These are phyloP conservation scores for Drosophila cardini DNA, from an alignment of 1,140 invertebrate genomes.

Conservation along the genomic window DNA sequence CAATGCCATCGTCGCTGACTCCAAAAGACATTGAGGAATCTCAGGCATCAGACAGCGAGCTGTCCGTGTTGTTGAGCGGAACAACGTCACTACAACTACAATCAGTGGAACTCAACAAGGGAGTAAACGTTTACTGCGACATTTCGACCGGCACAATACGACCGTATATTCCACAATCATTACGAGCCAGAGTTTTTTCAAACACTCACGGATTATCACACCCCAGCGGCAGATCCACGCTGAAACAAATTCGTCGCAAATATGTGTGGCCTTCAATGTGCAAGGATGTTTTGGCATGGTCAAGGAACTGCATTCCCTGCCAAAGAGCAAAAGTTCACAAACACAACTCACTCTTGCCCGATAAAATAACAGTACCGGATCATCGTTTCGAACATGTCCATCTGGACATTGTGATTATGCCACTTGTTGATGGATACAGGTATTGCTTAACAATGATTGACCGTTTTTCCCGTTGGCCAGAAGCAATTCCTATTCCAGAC, in stretches of 20 bases:
- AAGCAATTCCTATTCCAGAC: constrained; percentile 77
- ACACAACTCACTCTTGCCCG: constrained; percentile 18
- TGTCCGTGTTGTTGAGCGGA: background rate
- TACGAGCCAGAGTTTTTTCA: too few species aligned
- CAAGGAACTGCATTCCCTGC: constrained; percentile 53
- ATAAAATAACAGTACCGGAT: constrained; percentile 13
- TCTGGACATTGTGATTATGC: constrained; percentile 74
- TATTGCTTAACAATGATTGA: constrained; percentile 73
- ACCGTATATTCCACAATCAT: too few species aligned
- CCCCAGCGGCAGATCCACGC: constrained; percentile 1
- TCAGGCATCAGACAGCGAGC: background rate
- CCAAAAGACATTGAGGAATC: too few species aligned
- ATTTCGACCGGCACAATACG: too few species aligned
- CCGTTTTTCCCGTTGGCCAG: constrained; percentile 81
- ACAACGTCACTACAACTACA: too few species aligned
- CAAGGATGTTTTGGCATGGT: constrained; percentile 45
- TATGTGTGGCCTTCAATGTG: constrained; percentile 63
- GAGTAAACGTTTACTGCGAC: too few species aligned
- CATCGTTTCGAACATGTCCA: constrained; percentile 64
- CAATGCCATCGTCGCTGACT: too few species aligned
- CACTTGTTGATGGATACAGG: constrained; percentile 32
- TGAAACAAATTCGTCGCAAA: constrained; percentile 28
- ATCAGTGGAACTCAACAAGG: too few species aligned
- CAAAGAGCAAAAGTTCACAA: constrained; percentile 34
- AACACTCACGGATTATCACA: too few species aligned